Base-by-base conservation (phyloP, 2,113 vertebrate species). In the Sinocyclocheilus anophthalmus region DNA sequence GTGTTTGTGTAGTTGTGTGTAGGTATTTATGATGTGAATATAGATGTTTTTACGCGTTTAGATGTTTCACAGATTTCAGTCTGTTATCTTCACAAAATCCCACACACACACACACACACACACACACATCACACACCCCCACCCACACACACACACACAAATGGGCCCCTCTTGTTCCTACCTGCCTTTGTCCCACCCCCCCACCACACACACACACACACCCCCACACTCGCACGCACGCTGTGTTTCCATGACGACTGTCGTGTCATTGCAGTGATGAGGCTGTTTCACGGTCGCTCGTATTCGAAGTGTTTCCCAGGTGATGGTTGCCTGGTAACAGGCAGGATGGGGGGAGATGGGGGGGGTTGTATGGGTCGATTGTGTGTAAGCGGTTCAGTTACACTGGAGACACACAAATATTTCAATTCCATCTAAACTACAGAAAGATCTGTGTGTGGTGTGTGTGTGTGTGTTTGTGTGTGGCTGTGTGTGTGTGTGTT, bases 251-350 rank as follows among this genome's bases (percentile, higher is more conserved):
- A 92, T 91, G 91, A 91, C 86, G 94, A 94, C 94, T 83, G 84
- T 80, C 91, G 87, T 92, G 90, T 89, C 89, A 92, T 91, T 90
- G 88, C 94, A 90, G 91, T 92, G 92, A 91, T 90, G 89, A 89
- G 91, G 90, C 93, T 94, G 91, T 93, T 92, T 90, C 33, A 83
- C 70, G 73, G 63, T 85, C 70, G 14, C 73, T 4, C 42, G 24
- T 90, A 42, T 72, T 82, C 77, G 84, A 87, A 90, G 92, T 89
- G 90, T 93, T 93, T 93, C 93, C 93, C 91, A 93, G 94, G 93
- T 93, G 93, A 94, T 91, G 59, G 94, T 94, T 95, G 94, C 94
- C 91, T 94, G 92, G 94, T 92, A 95, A 95, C 94, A 93, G 92
- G 89, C 84, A 83, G 78, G 42, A 26, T n/a, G 26, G 26, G 26